Conservation (phyloP, 1,140 invertebrate genomes). For the Copidosoma floridanum region DNA sequence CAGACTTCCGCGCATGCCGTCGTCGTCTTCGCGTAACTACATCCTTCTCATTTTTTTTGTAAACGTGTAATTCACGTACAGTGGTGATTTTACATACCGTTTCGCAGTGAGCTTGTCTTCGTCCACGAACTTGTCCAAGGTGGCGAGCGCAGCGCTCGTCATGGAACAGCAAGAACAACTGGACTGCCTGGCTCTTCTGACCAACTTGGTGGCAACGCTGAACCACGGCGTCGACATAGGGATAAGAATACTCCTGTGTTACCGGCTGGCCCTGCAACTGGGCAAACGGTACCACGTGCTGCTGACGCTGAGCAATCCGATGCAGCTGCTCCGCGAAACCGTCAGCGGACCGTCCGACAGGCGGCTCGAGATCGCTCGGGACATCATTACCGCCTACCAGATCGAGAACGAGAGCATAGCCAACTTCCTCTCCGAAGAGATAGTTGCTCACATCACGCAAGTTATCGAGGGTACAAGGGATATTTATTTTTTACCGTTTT, state of each 20-base stretch:
- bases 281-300: constrained; percentile 60
- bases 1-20: constrained; percentile 38
- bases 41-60: too few species aligned
- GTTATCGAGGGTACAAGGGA: constrained; percentile 54
- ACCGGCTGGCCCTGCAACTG: constrained; percentile 57
- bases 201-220: constrained; percentile 40
- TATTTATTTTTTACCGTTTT: too few species aligned
- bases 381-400: constrained; percentile 56
- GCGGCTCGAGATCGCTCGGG: constrained; percentile 61
- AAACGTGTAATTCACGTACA: too few species aligned
- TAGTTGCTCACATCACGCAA: constrained; percentile 51
- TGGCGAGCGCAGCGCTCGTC: constrained; percentile 13
- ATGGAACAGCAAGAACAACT: constrained; percentile 36
- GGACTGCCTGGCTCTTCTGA: constrained; percentile 41
- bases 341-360: constrained; percentile 56
- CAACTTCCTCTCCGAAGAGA: constrained; percentile 52
- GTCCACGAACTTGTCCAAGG: constrained; percentile 15
- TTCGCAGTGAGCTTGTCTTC: too few species aligned
- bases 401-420: constrained; percentile 52
- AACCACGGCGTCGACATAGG: constrained; percentile 57
- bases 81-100: too few species aligned
- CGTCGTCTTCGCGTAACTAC: constrained; percentile 37
- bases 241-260: constrained; percentile 57
- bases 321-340: constrained; percentile 57
- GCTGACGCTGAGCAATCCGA: constrained; percentile 55